Evolutionary conservation across 2,888 invertebrate species (phyloP).

Genomic region (Heliconius cydno): DNA sequence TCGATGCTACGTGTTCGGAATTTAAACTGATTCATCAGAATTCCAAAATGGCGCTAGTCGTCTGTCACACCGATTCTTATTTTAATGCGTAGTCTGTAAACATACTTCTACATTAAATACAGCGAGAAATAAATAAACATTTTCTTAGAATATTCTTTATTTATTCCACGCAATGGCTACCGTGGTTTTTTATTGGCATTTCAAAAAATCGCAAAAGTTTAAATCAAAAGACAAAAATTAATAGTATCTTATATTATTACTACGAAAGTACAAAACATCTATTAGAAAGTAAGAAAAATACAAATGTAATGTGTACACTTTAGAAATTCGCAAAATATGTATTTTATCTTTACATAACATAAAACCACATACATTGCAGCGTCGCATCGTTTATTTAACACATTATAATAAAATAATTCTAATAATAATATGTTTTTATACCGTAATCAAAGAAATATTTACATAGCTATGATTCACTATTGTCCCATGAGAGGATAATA

Average conservation of each 20-base stretch:
- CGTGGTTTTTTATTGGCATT: background rate
- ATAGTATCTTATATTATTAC: background rate
- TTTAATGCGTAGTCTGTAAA: constrained; percentile 49
- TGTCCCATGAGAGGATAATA: constrained; percentile 30
- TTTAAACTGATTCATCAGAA: constrained; percentile 72
- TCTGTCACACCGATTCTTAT: constrained; percentile 53
- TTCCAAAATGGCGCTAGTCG: constrained; percentile 71
- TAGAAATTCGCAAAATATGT: background rate
- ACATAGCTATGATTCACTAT: constrained; percentile 24
- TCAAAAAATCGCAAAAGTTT: background rate
- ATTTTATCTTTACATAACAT: no score
- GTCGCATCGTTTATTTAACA: background rate
- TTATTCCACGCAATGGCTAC: constrained; percentile 41
- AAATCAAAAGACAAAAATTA: background rate
- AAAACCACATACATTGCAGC: no score
- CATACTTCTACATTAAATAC: constrained; percentile 42
- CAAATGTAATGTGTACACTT: background rate
- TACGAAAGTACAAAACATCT: background rate
- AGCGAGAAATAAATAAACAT: constrained; percentile 48
- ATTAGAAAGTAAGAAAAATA: background rate
- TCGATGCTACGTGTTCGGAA: constrained; percentile 68
- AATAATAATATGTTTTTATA: constrained; percentile 11
- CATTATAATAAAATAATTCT: background rate
- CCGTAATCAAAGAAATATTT: constrained; percentile 16
- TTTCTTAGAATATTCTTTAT: constrained; percentile 45